Base-by-base conservation (phyloP, 1,140 invertebrate genomes). In the Elymnias hypermnestra region DNA sequence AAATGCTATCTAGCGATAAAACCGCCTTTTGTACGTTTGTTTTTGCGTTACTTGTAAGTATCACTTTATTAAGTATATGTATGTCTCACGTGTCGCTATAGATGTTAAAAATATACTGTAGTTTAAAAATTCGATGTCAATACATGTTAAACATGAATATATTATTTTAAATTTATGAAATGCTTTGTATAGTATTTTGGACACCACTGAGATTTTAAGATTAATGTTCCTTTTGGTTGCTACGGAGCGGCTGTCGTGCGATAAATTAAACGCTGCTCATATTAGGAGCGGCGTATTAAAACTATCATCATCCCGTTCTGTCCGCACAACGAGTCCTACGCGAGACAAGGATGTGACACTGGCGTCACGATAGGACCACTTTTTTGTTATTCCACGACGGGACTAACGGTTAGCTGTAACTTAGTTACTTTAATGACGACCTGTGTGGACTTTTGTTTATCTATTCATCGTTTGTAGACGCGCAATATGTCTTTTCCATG, bases 221-320 rank as follows among this genome's bases (percentile, higher is more conserved):
- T 84, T 82, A 73, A 84, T 84, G 76, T 70, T 60, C 51, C 63
- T 68, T 63, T 70, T 63, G 59, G 62, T 57, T 53, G 59, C 63
- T 64, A 61, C 58, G 69, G 59, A 63, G 56, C 60, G 78, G 74
- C 81, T 84, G 81, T 82, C 72, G 67, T 63, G 66, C 74, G 55
- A 84, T 84, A 84, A 84, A 84, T 84, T 84, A 84, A 74, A 72
- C 65, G 53, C 63, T 63, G 68, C 70, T 73, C 69, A 68, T 65
- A 78, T 73, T 78, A 72, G 63, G 60, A 67, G 71, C 57, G 49
- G 56, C 61, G 72, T 69, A 72, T 73, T 71, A 67, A 74, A 74
- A 72, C 65, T 52, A 66, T 58, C 13, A 52, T 57, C 55, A 60
- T 75, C 72, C 62, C 66, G 36, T 63, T 82, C 68, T 33, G 46